Percentiles rank a stretch among this genome's conserved stretches.
Conservation (phyloP, 2,888 invertebrate genomes). For the Leptinotarsa haldemani region DNA sequence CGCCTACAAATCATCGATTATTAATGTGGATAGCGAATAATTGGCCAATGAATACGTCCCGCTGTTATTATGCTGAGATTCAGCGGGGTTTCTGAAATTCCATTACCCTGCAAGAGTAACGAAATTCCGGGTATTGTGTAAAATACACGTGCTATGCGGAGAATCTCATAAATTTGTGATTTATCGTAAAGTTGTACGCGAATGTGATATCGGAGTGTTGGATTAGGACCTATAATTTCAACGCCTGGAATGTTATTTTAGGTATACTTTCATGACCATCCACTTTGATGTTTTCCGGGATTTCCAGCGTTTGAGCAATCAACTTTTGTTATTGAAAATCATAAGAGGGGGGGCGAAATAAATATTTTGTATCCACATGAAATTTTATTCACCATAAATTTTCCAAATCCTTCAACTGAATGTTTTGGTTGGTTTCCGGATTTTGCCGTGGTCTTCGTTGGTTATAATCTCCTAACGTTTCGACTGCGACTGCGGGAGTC, state of each 20-base stretch:
- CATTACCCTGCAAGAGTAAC: conserved; percentile 25
- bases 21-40: conserved; percentile 6
- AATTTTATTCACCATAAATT: too few species aligned
- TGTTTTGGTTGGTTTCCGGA: too few species aligned
- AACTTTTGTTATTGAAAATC: too few species aligned
- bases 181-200: conserved; percentile 29
- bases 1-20: conserved; percentile 21
- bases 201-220: conserved; percentile 15
- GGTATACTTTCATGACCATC: background rate
- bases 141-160: conserved; percentile 30
- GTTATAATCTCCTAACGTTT: too few species aligned
- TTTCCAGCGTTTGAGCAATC: background rate
- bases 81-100: conserved; percentile 21
- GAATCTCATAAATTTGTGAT: conserved; percentile 42
- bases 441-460: too few species aligned
- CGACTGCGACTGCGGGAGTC: too few species aligned
- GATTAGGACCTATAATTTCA: conserved; percentile 9
- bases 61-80: conserved; percentile 25
- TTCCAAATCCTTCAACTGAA: too few species aligned
- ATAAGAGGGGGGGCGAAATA: too few species aligned
- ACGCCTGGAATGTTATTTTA: background rate
- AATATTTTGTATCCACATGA: too few species aligned
- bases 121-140: conserved; percentile 37
- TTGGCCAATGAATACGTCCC: conserved; percentile 20
- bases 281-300: background rate